Percentiles rank a stretch among this genome's conserved stretches.
Conservation (phyloP, 2,113 vertebrate species). For the Rhea americana region DNA sequence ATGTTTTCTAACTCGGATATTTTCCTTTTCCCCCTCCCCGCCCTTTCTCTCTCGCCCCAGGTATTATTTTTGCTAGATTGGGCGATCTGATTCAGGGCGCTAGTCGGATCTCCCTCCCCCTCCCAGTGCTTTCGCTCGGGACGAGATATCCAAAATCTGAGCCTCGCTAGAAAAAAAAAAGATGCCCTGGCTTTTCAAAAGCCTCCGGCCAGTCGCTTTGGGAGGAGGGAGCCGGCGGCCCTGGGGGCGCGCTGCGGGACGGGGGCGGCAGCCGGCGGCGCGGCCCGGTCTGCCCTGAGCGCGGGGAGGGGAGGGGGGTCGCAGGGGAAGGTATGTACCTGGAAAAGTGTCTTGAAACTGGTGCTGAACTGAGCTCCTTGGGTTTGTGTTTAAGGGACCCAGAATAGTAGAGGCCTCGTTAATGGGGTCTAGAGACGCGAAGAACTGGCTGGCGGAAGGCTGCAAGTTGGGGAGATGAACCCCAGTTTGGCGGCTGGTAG, state of each 20-base stretch:
- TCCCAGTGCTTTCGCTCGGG: background rate
- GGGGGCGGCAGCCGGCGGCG: background rate
- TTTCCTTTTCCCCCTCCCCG: background rate
- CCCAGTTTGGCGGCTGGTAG: constrained; percentile 87
- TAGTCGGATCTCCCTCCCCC: background rate
- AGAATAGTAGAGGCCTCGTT: constrained; percentile 92
- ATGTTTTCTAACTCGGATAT: background rate
- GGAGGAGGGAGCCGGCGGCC: background rate
- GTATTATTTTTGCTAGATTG: background rate
- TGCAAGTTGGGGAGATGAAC: constrained; percentile 88
- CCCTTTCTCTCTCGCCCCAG: background rate
- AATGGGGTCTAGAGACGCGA: constrained; percentile 94
- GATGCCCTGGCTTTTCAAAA: background rate
- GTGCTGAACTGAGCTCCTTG: constrained; percentile 94
- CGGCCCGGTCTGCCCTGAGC: background rate
- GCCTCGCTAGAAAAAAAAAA: background rate
- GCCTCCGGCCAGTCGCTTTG: background rate
- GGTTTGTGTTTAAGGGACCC: constrained; percentile 88
- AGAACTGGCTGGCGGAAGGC: constrained; percentile 91
- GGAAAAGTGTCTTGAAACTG: constrained; percentile 99
- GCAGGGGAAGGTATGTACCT: constrained; percentile 80
- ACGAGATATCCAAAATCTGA: background rate
- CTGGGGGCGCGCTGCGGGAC: background rate
- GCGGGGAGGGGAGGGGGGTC: background rate
- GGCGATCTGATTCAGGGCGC: background rate